A percentile compares a stretch with the other conserved stretches of the same genome.
Conservation (phyloP, 2,797 vertebrate genomes). For the Emydoidea blandingii region DNA sequence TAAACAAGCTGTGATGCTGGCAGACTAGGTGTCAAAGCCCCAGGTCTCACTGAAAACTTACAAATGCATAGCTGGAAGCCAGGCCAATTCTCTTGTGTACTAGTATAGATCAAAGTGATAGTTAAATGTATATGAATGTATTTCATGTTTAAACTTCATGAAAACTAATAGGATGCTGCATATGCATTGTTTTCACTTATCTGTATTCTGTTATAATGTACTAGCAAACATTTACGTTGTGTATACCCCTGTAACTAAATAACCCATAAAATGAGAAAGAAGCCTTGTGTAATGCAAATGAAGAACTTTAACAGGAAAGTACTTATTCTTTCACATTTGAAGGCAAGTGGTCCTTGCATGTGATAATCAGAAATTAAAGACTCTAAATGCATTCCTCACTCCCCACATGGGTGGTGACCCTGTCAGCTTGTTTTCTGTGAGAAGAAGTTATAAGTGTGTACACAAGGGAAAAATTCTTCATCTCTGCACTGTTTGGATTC, state of each 20-base stretch:
- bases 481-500: not conserved
- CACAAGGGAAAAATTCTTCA: not conserved
- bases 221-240: not conserved
- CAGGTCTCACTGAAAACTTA: not conserved
- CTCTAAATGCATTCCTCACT: not conserved
- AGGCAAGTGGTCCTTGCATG: not conserved
- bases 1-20: not conserved
- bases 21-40: not conserved
- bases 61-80: not conserved
- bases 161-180: not conserved
- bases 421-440: not conserved
- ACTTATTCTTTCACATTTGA: not conserved
- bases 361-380: not conserved
- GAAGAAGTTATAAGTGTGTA: not conserved
- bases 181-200: not conserved
- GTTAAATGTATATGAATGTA: not conserved
- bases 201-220: not conserved
- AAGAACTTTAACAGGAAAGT: not conserved
- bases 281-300: not conserved
- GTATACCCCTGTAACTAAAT: not conserved
- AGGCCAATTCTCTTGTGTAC: not conserved
- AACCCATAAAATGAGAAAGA: not conserved
- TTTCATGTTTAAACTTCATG: not conserved
- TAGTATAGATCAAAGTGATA: not conserved
- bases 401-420: not conserved